Conservation (phyloP, 2,797 vertebrate species). For the Paramormyrops hopkinsi region DNA sequence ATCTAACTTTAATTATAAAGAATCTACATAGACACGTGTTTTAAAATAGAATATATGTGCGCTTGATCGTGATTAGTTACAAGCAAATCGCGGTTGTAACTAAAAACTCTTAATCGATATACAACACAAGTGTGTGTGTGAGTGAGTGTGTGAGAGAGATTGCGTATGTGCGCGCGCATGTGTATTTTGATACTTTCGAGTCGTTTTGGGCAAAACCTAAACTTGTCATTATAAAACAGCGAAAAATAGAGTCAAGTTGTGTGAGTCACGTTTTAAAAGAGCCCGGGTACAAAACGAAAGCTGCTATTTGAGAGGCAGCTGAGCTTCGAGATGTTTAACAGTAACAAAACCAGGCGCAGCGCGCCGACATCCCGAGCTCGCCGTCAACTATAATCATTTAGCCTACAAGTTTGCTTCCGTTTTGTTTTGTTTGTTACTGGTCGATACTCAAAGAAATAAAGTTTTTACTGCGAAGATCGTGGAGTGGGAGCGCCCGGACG, state of each 20-base stretch:
- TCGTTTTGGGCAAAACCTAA: background rate
- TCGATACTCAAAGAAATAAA: background rate
- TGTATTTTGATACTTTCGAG: background rate
- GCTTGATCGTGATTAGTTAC: background rate
- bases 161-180: background rate
- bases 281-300: background rate
- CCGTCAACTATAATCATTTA: background rate
- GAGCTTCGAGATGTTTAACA: background rate
- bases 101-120: background rate
- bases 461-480: background rate
- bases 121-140: background rate
- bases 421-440: background rate
- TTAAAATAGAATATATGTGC: background rate
- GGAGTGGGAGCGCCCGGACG: background rate
- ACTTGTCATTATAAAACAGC: background rate
- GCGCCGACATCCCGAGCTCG: no score
- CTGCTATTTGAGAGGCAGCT: background rate
- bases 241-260: background rate
- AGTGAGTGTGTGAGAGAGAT: background rate
- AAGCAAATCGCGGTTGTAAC: background rate
- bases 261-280: background rate
- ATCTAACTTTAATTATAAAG: background rate
- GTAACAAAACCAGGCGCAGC: background rate
- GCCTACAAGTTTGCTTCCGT: background rate
- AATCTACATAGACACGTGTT: background rate